Evolutionary conservation across 2,888 invertebrate species (phyloP).

Genomic region (Mythimna vitellina): DNA sequence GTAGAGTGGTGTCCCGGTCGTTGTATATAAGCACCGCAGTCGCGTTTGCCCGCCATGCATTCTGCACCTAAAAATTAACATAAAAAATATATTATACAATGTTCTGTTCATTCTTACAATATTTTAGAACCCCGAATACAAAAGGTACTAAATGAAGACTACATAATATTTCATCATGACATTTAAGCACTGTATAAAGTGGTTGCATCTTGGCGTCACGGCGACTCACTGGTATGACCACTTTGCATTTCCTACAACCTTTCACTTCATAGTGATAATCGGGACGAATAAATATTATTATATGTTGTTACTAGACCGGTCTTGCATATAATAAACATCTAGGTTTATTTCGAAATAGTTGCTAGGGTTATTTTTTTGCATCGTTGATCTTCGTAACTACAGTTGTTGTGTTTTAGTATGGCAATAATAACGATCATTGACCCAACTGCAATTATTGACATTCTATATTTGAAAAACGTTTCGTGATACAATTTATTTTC

Average conservation of each 20-base stretch:
- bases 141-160: neutral
- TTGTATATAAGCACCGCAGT: slow-evolving; percentile 96
- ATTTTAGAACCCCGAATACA: neutral
- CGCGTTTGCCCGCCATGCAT: slow-evolving; percentile 94
- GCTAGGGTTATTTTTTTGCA: neutral
- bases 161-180: slow-evolving; percentile 2
- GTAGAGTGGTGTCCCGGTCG: slow-evolving; percentile 92
- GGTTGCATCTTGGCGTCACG: slow-evolving; percentile 18
- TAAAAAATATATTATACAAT: neutral
- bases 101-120: neutral
- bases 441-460: too few species aligned
- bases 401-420: neutral
- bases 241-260: slow-evolving; percentile 46
- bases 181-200: slow-evolving; percentile 10
- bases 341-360: slow-evolving; percentile 13
- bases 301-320: slow-evolving; percentile 23
- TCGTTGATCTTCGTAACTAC: neutral
- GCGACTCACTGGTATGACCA: slow-evolving; percentile 29
- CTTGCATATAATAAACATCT: neutral
- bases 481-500: too few species aligned
- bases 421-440: neutral
- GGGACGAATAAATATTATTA: slow-evolving; percentile 30
- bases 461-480: too few species aligned
- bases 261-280: slow-evolving; percentile 41
- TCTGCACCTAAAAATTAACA: slow-evolving; percentile 89